Percentiles rank a stretch among this genome's conserved stretches.
These are phyloP conservation scores for Drosophila sproati DNA, from an alignment of 1,140 invertebrate species.

Conservation along the genomic window DNA sequence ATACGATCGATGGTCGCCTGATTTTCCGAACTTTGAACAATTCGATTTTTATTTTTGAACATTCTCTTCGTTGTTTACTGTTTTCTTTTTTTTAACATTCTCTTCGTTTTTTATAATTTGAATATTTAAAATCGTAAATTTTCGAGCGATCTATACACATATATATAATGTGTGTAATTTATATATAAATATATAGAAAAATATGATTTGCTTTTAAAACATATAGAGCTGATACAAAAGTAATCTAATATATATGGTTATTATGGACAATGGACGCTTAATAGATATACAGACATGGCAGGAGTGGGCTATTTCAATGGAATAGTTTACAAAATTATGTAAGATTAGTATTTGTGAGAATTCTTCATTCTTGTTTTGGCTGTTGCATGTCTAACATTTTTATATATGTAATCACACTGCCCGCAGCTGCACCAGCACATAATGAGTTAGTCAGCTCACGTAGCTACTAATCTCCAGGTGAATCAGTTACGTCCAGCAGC, in stretches of 20 bases:
- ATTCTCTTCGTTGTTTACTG: neutral
- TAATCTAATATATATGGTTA: neutral
- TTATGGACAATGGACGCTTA: slow-evolving; percentile 20
- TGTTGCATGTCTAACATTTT: neutral
- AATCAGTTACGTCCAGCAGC: slow-evolving; percentile 65
- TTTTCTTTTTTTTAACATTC: too few species aligned
- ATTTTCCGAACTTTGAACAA: too few species aligned
- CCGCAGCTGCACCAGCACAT: slow-evolving; percentile 12
- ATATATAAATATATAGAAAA: slow-evolving; percentile 5
- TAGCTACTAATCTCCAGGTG: slow-evolving; percentile 6
- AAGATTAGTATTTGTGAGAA: slow-evolving; percentile 7
- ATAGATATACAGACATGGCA: slow-evolving; percentile 38
- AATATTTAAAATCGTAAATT: neutral
- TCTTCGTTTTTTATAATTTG: neutral
- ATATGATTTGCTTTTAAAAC: slow-evolving; percentile 3
- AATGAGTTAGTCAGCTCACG: slow-evolving; percentile 24
- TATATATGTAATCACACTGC: slow-evolving; percentile 43
- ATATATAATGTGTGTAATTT: neutral
- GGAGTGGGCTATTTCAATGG: slow-evolving; percentile 29
- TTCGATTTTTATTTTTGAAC: neutral
- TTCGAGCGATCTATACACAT: neutral
- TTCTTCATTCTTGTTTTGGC: neutral
- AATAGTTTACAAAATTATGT: neutral
- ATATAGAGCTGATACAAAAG: slow-evolving; percentile 14
- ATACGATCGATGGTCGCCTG: neutral